Base-by-base conservation (phyloP, 2,797 vertebrate species). In the Tapera naevia region DNA sequence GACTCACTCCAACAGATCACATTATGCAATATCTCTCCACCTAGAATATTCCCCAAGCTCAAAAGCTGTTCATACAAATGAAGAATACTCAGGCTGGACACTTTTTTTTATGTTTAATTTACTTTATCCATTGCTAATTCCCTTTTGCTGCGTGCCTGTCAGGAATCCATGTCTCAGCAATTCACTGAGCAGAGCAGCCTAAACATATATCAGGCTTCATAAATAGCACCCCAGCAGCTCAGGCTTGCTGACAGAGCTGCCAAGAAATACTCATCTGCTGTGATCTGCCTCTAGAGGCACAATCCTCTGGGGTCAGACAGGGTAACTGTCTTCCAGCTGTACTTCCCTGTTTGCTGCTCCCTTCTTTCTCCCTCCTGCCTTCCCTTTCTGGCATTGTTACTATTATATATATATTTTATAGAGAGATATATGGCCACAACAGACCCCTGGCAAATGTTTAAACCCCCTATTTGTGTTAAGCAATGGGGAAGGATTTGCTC, bases 111-210 rank as follows among this genome's bases (percentile, higher is more conserved):
- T 33, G 25, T 86, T 96, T 91, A 94, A 94, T 94, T 96, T 83
- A 7, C 91, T 96, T 95, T 57, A 89, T 66, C 91, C 93, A 24
- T 53, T 21, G 53, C 89, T 95, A 64, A 93, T 95, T 96, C 94
- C 87, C 81, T 86, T 93, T 61, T 60, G 78, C 87, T 25, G 18
- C 2, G 43, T 54, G 87, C 86, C 89, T 76, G 76, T 80, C 78
- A 95, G 82, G 88, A 89, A 94, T 79, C 67, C 72, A 15, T 45
- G 62, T 39, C 92, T 96, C 94, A 94, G 94, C 93, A 89, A 37
- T 53, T 92, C 82, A 14, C 50, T 2, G 78, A 73, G 78, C 60
- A 45, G 73, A 89, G 67, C 85, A 89, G 82, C 6, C 87, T 72
- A 51, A 86, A 74, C 72, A 28, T 66, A 8, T 15, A 76, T 70